Conservation (phyloP, 2,113 vertebrate genomes). For the Coturnix japonica region DNA sequence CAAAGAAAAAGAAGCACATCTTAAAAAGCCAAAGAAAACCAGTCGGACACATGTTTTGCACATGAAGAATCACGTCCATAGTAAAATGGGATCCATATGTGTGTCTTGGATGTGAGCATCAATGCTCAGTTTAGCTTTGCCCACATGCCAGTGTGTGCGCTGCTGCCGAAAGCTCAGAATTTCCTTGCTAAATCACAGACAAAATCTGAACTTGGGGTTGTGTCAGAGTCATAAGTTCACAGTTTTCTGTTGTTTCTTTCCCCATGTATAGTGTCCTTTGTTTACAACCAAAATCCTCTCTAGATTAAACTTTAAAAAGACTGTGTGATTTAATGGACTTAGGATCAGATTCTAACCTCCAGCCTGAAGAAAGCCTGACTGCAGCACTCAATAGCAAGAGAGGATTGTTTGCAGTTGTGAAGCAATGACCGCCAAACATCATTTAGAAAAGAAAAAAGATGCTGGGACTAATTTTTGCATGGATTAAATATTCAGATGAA, state of each 20-base stretch:
- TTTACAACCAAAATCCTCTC: constrained; percentile 78
- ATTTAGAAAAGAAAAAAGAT: constrained; percentile 1
- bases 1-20: neutral
- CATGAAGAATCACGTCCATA: constrained; percentile 63
- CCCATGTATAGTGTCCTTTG: constrained; percentile 75
- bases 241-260: constrained; percentile 68
- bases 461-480: constrained; percentile 27
- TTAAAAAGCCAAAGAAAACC: constrained; percentile 54
- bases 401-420: constrained; percentile 69
- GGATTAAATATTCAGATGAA: constrained; percentile 39
- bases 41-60: constrained; percentile 70
- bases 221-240: constrained; percentile 72
- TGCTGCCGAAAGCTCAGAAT: constrained; percentile 35
- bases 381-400: constrained; percentile 34
- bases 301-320: constrained; percentile 80
- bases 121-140: constrained; percentile 8
- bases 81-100: constrained; percentile 67
- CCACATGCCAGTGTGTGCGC: neutral
- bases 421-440: constrained; percentile 42
- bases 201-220: constrained; percentile 70
- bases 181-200: constrained; percentile 71
- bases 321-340: constrained; percentile 72
- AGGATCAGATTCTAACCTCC: constrained; percentile 73
- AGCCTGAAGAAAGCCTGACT: constrained; percentile 51
- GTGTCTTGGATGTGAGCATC: constrained; percentile 55